Base-by-base conservation (phyloP, 2,888 invertebrate species). In the Agrotis puta region DNA sequence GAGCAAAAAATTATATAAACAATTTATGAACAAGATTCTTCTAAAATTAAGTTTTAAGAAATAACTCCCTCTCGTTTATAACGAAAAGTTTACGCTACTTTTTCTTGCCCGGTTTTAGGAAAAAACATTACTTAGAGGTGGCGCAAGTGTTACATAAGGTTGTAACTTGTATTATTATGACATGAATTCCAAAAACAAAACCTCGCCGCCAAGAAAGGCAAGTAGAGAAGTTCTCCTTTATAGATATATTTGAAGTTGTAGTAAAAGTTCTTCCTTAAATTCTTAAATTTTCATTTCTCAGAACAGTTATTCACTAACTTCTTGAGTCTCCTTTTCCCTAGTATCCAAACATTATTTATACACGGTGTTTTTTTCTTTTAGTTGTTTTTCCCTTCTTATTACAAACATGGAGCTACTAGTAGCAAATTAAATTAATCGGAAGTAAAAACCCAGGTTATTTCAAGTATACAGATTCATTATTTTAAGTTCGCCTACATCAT, bases 11-110 rank as follows among this genome's bases (percentile, higher is more conserved):
- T 16, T 9, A 57, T 5, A 22, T 6, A 45, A 22, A 27, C 22
- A 13, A n/a, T n/a, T n/a, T n/a, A n/a, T n/a, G n/a, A n/a, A 5
- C 13, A 16, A 16, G 9, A 16, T 13, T 6, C 14, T 43, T 13
- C 5, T 33, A 16, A 62, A 56, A 45, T 47, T 18, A 13, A 51
- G 18, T 58, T 58, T 61, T 53, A 53, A 53, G 20, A 53, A 58
- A 61, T 74, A 54, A 64, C 59, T 54, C 53, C 54, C 14, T 43
- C 6, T 18, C 2, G 2, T 9, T 22, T 22, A 22, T 14, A 13
- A 33, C 1, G 33, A 9, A 33, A 33, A 33, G 33, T 33, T 33
- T 9, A 33, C 1, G 33, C 33, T 33, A 33, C 9, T 33, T 39
- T 39, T 11, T 39, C 39, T 39, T 9, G 39, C 11, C 9, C 11